Conservation (phyloP, 1,140 invertebrate species). For the Tenebrio molitor region DNA sequence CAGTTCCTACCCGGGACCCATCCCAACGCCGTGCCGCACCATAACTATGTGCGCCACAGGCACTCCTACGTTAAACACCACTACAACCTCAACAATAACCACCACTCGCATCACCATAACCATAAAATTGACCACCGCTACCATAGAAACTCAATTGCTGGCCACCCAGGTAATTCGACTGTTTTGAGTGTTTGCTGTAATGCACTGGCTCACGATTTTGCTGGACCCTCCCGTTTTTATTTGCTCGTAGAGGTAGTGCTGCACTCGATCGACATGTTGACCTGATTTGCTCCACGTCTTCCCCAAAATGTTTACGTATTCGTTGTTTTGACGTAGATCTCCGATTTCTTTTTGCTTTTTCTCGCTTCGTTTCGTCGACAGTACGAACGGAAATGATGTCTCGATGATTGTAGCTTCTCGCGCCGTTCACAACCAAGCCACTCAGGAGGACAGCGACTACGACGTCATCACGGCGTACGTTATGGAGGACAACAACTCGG, state of each 20-base stretch:
- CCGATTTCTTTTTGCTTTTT: too few species aligned
- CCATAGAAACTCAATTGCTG: constrained; percentile 75
- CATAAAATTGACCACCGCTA: constrained; percentile 68
- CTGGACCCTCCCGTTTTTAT: too few species aligned
- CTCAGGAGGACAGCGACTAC: constrained; percentile 82
- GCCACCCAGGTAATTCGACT: constrained; percentile 73
- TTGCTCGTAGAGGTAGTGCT: too few species aligned
- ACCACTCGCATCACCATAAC: constrained; percentile 69
- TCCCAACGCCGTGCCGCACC: constrained; percentile 77
- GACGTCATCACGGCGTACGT: constrained; percentile 82
- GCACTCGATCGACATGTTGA: too few species aligned
- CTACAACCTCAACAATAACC: constrained; percentile 68
- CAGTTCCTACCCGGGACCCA: constrained; percentile 91
- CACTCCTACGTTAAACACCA: constrained; percentile 70
- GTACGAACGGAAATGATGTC: too few species aligned
- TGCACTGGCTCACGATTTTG: constrained; percentile 9
- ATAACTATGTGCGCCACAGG: constrained; percentile 70
- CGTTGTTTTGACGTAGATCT: too few species aligned
- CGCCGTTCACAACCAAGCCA: constrained; percentile 64
- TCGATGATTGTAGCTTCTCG: constrained; percentile 64
- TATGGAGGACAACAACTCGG: constrained; percentile 90
- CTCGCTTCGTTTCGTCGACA: too few species aligned
- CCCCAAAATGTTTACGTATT: too few species aligned
- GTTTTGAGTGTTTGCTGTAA: constrained; percentile 3
- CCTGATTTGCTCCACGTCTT: too few species aligned